Percentiles rank a stretch among this genome's conserved stretches.
These are phyloP conservation scores for rabbit (Oryctolagus cuniculus) DNA, from an alignment of 2,113 vertebrate species.

Conservation along the genomic window DNA sequence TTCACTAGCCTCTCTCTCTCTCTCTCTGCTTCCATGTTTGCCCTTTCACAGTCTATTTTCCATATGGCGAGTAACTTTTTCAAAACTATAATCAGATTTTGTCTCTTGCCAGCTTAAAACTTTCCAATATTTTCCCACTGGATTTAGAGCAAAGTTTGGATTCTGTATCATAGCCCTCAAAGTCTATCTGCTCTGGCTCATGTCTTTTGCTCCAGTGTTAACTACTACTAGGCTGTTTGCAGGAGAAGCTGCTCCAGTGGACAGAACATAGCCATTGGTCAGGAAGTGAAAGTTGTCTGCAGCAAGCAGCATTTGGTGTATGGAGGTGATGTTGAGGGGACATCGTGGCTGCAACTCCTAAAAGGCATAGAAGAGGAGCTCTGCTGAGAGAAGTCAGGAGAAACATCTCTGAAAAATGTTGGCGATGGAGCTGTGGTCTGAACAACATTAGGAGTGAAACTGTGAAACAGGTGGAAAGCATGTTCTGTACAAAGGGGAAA, in stretches of 20 bases:
- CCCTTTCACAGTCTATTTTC: background rate
- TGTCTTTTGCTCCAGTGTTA: background rate
- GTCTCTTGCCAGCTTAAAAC: background rate
- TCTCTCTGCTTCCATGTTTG: background rate
- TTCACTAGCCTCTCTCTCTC: background rate
- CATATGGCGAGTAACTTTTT: background rate
- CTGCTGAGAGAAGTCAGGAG: background rate
- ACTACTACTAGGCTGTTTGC: background rate
- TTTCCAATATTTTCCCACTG: background rate
- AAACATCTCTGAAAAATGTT: background rate
- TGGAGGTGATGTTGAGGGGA: background rate
- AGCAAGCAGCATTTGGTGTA: background rate
- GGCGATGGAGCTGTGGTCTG: background rate
- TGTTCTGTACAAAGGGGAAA: background rate
- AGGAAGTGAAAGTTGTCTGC: background rate
- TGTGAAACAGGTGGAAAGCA: background rate
- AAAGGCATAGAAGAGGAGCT: background rate
- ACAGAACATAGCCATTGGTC: background rate
- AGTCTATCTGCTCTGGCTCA: background rate
- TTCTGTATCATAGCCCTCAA: background rate
- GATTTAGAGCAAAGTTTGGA: background rate
- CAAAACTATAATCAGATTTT: slow-evolving; percentile 20
- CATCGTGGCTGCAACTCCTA: accelerated
- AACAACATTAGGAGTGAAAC: background rate
- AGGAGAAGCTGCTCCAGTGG: background rate